Evolutionary conservation across 2,888 invertebrate species (phyloP).

Genomic region (Hirtodrosophila alboralis): DNA sequence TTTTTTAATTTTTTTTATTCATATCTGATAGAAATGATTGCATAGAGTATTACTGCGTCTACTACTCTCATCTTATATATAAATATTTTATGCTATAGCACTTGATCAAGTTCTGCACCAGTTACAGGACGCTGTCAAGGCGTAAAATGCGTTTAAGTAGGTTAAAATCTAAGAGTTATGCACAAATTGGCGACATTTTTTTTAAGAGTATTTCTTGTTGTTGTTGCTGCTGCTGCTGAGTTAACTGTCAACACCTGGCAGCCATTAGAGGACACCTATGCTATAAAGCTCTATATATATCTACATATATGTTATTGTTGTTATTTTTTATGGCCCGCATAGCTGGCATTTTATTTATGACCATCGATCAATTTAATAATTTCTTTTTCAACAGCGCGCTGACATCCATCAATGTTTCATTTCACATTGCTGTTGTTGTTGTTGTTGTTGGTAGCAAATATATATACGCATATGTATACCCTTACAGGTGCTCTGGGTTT

Average conservation of each 20-base stretch:
- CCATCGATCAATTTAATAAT: conserved; percentile 64
- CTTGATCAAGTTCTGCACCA: not conserved
- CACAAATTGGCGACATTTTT: no score
- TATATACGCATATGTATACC: not conserved
- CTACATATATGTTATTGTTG: conserved; percentile 39
- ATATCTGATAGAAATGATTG: no score
- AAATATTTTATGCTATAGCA: no score
- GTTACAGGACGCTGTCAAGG: not conserved
- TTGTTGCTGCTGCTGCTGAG: not conserved
- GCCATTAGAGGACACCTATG: not conserved
- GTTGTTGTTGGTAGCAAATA: conserved; percentile 1
- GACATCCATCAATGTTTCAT: conserved; percentile 50
- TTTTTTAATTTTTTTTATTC: no score
- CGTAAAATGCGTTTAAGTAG: not conserved
- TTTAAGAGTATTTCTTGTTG: conserved; percentile 9
- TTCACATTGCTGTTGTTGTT: not conserved
- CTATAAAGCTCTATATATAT: no score
- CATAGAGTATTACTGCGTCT: no score
- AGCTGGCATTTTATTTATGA: conserved; percentile 43
- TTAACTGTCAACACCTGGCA: conserved; percentile 7
- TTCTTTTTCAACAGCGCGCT: conserved; percentile 49
- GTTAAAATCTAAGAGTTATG: conserved; percentile 1
- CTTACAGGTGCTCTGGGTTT: conserved; percentile 3
- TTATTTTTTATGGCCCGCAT: conserved; percentile 1
- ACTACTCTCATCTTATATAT: no score